Percentiles rank a stretch among this genome's conserved stretches.
These are phyloP conservation scores for Bombus consobrinus DNA, from an alignment of 1,140 invertebrate genomes.

Conservation along the genomic window DNA sequence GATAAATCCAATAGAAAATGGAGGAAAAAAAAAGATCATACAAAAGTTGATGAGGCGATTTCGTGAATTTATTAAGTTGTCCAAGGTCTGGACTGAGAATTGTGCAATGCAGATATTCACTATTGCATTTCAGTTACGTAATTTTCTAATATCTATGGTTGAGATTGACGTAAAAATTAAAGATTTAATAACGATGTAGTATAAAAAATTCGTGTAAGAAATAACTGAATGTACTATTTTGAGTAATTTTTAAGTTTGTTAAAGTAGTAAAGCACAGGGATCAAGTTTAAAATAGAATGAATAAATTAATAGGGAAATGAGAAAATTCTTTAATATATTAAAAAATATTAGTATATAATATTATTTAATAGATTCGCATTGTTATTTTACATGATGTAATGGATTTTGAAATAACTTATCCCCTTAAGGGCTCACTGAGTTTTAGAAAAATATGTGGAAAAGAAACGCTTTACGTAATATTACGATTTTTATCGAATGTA, in stretches of 20 bases:
- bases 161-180: not conserved
- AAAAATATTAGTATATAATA: not conserved
- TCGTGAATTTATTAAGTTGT: slow-evolving; percentile 24
- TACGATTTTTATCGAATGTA: too few species aligned
- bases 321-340: not conserved
- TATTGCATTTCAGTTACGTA: not conserved
- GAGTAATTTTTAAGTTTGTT: not conserved
- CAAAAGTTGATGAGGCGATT: slow-evolving; percentile 42
- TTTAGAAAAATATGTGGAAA: too few species aligned
- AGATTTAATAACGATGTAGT: not conserved
- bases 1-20: slow-evolving; percentile 76
- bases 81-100: slow-evolving; percentile 6
- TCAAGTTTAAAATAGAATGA: not conserved
- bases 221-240: too few species aligned
- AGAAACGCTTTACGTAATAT: too few species aligned
- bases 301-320: not conserved
- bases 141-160: not conserved
- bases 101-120: not conserved
- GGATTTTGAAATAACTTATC: not conserved
- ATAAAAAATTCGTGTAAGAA: not conserved
- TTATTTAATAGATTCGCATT: too few species aligned
- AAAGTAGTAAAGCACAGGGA: not conserved
- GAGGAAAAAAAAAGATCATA: slow-evolving; percentile 46
- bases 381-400: not conserved
- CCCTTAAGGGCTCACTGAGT: too few species aligned